Conservation (phyloP, 2,113 vertebrate genomes). For the Embiotoca jacksoni region DNA sequence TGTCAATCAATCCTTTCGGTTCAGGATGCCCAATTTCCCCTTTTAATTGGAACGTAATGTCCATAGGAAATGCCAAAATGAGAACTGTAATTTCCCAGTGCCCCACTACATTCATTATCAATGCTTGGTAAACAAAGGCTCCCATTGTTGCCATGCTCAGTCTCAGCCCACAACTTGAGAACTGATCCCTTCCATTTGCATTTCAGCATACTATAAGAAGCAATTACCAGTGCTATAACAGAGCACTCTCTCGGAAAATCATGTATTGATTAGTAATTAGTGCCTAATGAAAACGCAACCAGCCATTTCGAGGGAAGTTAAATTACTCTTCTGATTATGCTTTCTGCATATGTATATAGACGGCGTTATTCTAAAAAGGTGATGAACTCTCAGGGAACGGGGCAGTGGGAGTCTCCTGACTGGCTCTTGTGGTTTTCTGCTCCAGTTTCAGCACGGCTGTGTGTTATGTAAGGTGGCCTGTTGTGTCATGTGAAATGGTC, state of each 20-base stretch:
- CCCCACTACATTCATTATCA: slow-evolving; percentile 76
- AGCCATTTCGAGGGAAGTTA: slow-evolving; percentile 48
- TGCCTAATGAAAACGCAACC: slow-evolving; percentile 77
- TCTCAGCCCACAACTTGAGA: slow-evolving; percentile 46
- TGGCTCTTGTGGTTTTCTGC: slow-evolving; percentile 67
- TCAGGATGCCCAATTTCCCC: slow-evolving; percentile 73
- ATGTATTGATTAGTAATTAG: slow-evolving; percentile 83
- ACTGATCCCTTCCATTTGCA: slow-evolving; percentile 69
- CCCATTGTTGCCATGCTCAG: slow-evolving; percentile 31
- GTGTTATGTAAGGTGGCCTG: slow-evolving; percentile 77
- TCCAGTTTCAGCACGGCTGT: slow-evolving; percentile 69
- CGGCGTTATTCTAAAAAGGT: slow-evolving; percentile 42
- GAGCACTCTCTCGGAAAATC: slow-evolving; percentile 74
- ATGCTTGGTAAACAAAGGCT: slow-evolving; percentile 73
- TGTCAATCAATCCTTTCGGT: slow-evolving; percentile 68
- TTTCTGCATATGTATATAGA: slow-evolving; percentile 43
- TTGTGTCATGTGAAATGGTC: slow-evolving; percentile 61
- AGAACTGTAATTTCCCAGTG: slow-evolving; percentile 75
- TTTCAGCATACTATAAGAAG: slow-evolving; percentile 67
- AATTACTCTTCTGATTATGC: slow-evolving; percentile 63
- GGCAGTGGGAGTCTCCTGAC: slow-evolving; percentile 16
- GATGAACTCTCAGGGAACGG: slow-evolving; percentile 29
- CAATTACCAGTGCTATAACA: slow-evolving; percentile 75
- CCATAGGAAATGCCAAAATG: slow-evolving; percentile 76
- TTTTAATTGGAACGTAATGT: slow-evolving; percentile 79